These are phyloP conservation scores for Hyposoter dolosus DNA, from an alignment of 2,888 invertebrate species.

Conservation along the genomic window DNA sequence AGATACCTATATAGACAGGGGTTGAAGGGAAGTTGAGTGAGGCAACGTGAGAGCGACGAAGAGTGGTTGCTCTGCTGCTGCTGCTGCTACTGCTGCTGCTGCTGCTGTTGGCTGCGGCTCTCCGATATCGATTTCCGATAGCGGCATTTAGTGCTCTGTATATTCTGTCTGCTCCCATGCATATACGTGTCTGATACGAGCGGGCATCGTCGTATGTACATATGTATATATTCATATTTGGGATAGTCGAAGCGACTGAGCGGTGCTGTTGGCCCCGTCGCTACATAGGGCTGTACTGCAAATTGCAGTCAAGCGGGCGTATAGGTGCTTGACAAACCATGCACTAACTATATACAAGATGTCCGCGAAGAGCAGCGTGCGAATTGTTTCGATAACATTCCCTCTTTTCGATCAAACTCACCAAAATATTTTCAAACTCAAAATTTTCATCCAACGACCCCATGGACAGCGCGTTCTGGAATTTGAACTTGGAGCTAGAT, in stretches of 20 bases:
- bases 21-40: conserved; percentile 65
- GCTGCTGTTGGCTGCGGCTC: conserved; percentile 78
- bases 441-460: background rate
- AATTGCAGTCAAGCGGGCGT: conserved; percentile 76
- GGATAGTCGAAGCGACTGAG: conserved; percentile 65
- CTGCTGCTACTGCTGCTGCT: conserved; percentile 45
- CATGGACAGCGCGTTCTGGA: too few relatives aligned
- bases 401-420: background rate
- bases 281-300: conserved; percentile 67
- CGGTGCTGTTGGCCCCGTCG: conserved; percentile 59
- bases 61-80: conserved; percentile 73
- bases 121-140: conserved; percentile 84
- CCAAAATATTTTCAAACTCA: conserved; percentile 17
- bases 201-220: conserved; percentile 70
- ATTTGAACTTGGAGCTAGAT: background rate
- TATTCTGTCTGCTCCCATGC: conserved; percentile 80
- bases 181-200: conserved; percentile 79
- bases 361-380: conserved; percentile 62
- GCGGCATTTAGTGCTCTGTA: conserved; percentile 83
- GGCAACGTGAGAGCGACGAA: conserved; percentile 72
- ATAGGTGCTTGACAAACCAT: conserved; percentile 61
- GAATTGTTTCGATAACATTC: conserved; percentile 53
- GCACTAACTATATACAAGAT: conserved; percentile 69
- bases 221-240: conserved; percentile 55
- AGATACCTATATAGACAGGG: conserved; percentile 64